A percentile compares a stretch with the other conserved stretches of the same genome.
Conservation (phyloP, 35 echinoderm and acorn worm genomes). For the Heliocidaris erythrogramma region DNA sequence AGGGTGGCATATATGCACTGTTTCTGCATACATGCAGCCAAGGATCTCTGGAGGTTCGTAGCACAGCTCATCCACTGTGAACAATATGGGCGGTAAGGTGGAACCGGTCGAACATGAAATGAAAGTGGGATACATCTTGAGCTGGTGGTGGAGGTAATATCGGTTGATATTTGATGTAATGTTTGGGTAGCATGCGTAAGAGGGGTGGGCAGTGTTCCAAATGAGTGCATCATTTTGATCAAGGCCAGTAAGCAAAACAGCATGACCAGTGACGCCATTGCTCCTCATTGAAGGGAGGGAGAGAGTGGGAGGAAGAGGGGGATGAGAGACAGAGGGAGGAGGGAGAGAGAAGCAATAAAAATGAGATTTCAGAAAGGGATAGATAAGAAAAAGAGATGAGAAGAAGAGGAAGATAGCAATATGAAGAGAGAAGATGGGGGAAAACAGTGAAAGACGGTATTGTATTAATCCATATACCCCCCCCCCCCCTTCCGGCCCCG, state of each 20-base stretch:
- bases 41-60: too few relatives aligned
- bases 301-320: background rate
- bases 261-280: background rate
- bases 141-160: background rate
- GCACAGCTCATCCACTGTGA: too few relatives aligned
- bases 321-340: background rate
- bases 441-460: background rate
- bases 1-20: too few relatives aligned
- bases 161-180: background rate
- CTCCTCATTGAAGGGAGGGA: background rate
- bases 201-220: background rate
- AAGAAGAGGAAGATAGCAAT: too few relatives aligned
- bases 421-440: background rate
- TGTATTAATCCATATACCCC: background rate
- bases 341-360: background rate
- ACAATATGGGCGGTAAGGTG: too few relatives aligned
- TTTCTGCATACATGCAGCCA: too few relatives aligned
- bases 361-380: background rate
- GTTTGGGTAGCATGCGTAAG: conserved; percentile 8
- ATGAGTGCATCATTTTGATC: background rate
- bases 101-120: background rate
- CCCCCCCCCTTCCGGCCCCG: background rate
- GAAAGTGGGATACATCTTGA: background rate
- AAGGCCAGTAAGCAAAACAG: background rate
- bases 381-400: background rate